phyloP scores from a whole-genome alignment of 1,140 invertebrate species.

The Lordiphosa collinella region DNA sequence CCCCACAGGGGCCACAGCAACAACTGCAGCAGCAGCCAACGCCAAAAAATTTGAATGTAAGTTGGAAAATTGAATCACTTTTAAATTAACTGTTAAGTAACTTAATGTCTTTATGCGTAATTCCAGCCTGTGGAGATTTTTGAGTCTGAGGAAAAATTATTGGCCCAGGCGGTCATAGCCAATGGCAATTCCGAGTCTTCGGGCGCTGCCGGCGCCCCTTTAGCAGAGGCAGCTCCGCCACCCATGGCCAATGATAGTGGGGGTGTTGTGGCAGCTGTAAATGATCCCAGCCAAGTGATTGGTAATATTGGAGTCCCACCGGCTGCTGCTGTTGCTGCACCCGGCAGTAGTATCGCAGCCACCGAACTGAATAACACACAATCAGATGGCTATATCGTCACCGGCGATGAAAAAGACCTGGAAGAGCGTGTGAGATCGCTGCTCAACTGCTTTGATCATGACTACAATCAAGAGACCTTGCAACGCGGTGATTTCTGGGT shows the following conservation, averaged over 20 bases:
- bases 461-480: slow-evolving; percentile 83
- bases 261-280: slow-evolving; percentile 9
- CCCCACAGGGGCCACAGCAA: slow-evolving; percentile 33
- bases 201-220: slow-evolving; percentile 11
- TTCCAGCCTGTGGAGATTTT: slow-evolving; percentile 39
- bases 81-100: too few relatives aligned
- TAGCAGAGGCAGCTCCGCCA: slow-evolving; percentile 21
- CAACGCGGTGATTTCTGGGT: slow-evolving; percentile 95
- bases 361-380: slow-evolving; percentile 62
- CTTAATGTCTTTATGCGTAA: neutral
- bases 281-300: slow-evolving; percentile 44
- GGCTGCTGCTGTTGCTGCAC: neutral
- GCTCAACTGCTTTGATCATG: slow-evolving; percentile 84
- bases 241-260: slow-evolving; percentile 38
- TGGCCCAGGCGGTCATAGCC: slow-evolving; percentile 16
- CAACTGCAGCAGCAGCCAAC: slow-evolving; percentile 33
- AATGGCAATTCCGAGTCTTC: slow-evolving; percentile 33
- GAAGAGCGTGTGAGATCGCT: slow-evolving; percentile 75
- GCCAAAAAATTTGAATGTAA: slow-evolving; percentile 53
- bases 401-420: slow-evolving; percentile 74
- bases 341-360: slow-evolving; percentile 13
- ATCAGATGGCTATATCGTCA: slow-evolving; percentile 61
- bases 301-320: slow-evolving; percentile 48
- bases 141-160: slow-evolving; percentile 39
- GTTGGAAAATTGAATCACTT: neutral